Evolutionary conservation across 2,113 vertebrate genomes (phyloP), one percentile per base, ranked within the genome.

Genomic region (Orthonyx spaldingii): DNA sequence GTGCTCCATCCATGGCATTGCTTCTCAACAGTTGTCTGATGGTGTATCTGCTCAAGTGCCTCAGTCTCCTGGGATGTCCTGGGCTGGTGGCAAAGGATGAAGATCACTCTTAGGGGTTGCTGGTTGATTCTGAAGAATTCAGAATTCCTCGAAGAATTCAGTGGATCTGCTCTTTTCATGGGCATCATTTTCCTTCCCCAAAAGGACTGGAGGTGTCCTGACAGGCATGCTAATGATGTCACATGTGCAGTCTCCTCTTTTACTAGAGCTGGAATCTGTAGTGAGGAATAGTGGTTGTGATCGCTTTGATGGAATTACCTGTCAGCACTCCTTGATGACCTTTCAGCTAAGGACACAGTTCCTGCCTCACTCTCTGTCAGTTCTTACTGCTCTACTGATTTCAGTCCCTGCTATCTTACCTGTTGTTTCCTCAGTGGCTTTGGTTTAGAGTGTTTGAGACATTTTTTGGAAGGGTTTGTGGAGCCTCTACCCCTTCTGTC

Each of bases 141-240:
- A 44, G 23, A 13, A 11, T 57, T 13, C 3, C n/a, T 59, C 4
- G 4, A 85, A 85, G 19, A 39, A 47, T 78, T 74, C 6, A 4
- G 17, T 59, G 39, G 21, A 46, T 84, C 24, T 57, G 39, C 10
- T 55, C 17, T 70, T 75, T 50, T 39, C 33, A 79, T 30, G 33
- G 41, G 27, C 19, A 26, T 63, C 0, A 19, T 44, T 79, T 75
- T 70, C 18, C 22, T 71, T 57, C n/a, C 56, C 11, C 20, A 4
- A 6, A 60, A 74, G 17, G 22, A 78, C 23, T 37, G 72, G 42
- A 49, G 11, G 23, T 70, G 16, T 23, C 16, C 17, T 23, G 42
- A 59, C 11, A 37, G 52, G 37, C 0, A 1, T 35, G 49, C 42
- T 71, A 49, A 74, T 74, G 16, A 59, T 0, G 0, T 24, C 52